Base-by-base conservation (phyloP, 2,888 invertebrate species). In the Polia nebulosa region DNA sequence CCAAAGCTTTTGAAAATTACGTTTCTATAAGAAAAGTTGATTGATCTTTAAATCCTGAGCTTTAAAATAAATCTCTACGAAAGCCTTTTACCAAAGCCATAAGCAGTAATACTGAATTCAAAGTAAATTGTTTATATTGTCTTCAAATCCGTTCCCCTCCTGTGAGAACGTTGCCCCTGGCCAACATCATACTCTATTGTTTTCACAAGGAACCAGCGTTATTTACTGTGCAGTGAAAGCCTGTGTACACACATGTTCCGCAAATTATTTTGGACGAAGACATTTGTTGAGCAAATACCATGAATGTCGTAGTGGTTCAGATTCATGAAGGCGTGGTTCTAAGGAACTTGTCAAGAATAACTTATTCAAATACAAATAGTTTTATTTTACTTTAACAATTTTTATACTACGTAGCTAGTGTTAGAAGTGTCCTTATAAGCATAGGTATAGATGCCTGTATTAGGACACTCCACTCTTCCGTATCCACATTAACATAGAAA, bases 221-320 rank as follows among this genome's bases (percentile, higher is more conserved):
- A 41, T 66, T 57, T 53, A 58, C 34, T 36, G 22, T 22, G 20
- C 9, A 6, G n/a, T 36, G 34, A 49, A 44, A 44, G 25, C 32
- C n/a, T 41, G 15, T 29, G 39, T 51, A 73, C 64, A 55, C 22
- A 41, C 41, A 72, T 36, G 9, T 56, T 52, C 9, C 7, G 17
- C 45, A 34, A 65, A 47, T 58, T 44, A 36, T 49, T 59, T 45
- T 47, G 29, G 39, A 56, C 20, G 36, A 34, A 13, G 20, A 29
- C n/a, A 63, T 51, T 72, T 53, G n/a, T 8, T 44, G 15, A 9
- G n/a, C n/a, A 52, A 72, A 55, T 53, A 69, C 20, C 32, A 25
- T n/a, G 36, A 36, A 22, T 17, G 2, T 47, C 9, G 27, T 20
- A 4, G 17, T 15, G 17, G 20, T 17, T 7, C 9, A 13, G n/a